A percentile compares a stretch with the other conserved stretches of the same genome.
These are phyloP conservation scores for Catalaphyllia jardinei DNA, from an alignment of 64 coral and sea anemone genomes.

Conservation along the genomic window DNA sequence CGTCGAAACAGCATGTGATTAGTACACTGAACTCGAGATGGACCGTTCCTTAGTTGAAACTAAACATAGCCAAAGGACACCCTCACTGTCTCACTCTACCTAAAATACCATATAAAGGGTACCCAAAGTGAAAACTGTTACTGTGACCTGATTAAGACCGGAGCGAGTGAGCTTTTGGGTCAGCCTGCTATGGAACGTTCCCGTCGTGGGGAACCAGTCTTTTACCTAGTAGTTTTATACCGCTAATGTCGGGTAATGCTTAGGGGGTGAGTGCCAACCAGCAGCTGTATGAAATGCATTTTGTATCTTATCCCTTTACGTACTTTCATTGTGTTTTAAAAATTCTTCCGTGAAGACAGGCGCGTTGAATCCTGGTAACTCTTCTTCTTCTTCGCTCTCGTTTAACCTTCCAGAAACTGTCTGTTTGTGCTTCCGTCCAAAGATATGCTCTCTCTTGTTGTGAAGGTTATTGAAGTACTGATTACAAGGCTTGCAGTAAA, in stretches of 20 bases:
- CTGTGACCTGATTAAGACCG: too few relatives aligned
- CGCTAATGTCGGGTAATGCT: too few relatives aligned
- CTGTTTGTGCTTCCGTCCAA: conserved; percentile 82
- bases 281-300: too few relatives aligned
- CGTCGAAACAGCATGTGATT: too few relatives aligned
- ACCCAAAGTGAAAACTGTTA: too few relatives aligned
- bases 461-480: conserved; percentile 94
- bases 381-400: conserved; percentile 74
- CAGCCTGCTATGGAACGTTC: too few relatives aligned
- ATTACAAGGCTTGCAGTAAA: conserved; percentile 93
- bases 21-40: too few relatives aligned
- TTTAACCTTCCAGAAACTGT: conserved; percentile 73
- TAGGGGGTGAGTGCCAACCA: background rate
- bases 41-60: too few relatives aligned
- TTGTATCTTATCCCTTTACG: background rate
- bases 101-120: too few relatives aligned
- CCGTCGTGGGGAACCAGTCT: too few relatives aligned
- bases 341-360: conserved; percentile 98
- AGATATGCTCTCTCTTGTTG: conserved; percentile 92
- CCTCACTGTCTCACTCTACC: background rate
- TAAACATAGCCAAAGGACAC: background rate
- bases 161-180: too few relatives aligned
- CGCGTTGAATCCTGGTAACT: conserved; percentile 77
- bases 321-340: conserved; percentile 93
- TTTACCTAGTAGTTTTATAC: too few relatives aligned